Base-by-base conservation (phyloP, 2,888 invertebrate species). In the Acanthosepion esculentum region DNA sequence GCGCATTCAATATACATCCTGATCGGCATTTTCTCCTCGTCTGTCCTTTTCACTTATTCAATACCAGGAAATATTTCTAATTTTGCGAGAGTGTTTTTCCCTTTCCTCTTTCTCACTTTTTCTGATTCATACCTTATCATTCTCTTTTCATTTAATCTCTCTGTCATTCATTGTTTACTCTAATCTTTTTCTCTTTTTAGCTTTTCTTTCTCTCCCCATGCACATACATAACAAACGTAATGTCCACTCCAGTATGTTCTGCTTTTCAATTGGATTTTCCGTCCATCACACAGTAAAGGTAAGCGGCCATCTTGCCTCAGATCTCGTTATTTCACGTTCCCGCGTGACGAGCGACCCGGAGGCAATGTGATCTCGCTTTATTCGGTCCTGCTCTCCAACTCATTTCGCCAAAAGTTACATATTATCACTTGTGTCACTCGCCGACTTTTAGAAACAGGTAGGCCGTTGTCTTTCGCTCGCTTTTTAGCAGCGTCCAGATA, bases 321-420 rank as follows among this genome's bases (percentile, higher is more conserved):
- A 78, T 78, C 78, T 78, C 78, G 78, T 78, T 78, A 78, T 78
- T 78, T 78, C 78, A 33, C 78, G 78, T 78, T 78, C 78, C 78
- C 78, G 78, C n/a, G 78, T 78, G 78, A 78, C 78, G 33, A n/a
- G 78, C 78, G 78, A 78, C 78, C 78, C 78, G 78, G 78, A 78
- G 78, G 78, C 78, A n/a, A 33, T 78, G 78, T 78, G 78, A 78
- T 78, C 78, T 78, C 78, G 78, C 78, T n/a, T 78, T 33, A n/a
- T 78, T 78, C n/a, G n/a, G n/a, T 78, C 78, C 33, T 78, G 78
- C 78, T 78, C 23, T 78, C 78, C 78, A 78, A n/a, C n/a, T 78
- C 78, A 78, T 78, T 78, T 78, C n/a, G 78, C 78, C 78, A 78
- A 78, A 78, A 78, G 78, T 78, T 78, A 78, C 78, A 78, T n/a